phyloP scores from a whole-genome alignment of 2,797 vertebrate genomes.

The Parauchenoglanis ngamensis region DNA sequence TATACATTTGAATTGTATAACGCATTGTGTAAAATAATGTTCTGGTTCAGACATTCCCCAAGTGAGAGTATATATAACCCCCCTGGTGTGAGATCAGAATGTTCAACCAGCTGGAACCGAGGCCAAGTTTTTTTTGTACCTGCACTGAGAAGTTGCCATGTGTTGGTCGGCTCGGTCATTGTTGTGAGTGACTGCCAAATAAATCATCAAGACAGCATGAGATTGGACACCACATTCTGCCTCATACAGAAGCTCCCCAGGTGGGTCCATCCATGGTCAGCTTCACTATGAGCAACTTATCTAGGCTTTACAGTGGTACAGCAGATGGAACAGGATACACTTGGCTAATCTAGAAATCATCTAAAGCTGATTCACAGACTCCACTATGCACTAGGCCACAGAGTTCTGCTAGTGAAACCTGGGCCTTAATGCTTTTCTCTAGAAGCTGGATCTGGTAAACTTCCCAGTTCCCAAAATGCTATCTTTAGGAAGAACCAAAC shows the following conservation, averaged over 20 bases:
- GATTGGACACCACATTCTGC: background rate
- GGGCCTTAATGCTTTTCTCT: background rate
- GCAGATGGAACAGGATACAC: background rate
- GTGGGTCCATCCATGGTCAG: too few relatives aligned
- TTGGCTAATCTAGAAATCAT: background rate
- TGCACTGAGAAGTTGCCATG: background rate
- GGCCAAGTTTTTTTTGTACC: background rate
- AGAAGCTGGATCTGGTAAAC: background rate
- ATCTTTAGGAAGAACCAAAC: background rate
- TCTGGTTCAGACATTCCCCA: background rate
- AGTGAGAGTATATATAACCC: background rate
- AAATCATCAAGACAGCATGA: background rate
- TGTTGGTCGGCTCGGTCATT: background rate
- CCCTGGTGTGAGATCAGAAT: background rate
- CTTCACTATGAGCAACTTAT: background rate
- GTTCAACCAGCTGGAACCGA: background rate
- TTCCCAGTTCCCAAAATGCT: background rate
- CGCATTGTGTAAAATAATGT: background rate
- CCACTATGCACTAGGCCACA: background rate
- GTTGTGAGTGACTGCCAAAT: background rate
- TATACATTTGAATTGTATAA: constrained; percentile 6
- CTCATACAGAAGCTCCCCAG: background rate
- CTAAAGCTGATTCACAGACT: background rate
- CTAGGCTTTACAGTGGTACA: background rate
- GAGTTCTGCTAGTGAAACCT: background rate